Base-by-base conservation (phyloP, 92 coral and sea anemone species). In the Zoanthus gigantus region DNA sequence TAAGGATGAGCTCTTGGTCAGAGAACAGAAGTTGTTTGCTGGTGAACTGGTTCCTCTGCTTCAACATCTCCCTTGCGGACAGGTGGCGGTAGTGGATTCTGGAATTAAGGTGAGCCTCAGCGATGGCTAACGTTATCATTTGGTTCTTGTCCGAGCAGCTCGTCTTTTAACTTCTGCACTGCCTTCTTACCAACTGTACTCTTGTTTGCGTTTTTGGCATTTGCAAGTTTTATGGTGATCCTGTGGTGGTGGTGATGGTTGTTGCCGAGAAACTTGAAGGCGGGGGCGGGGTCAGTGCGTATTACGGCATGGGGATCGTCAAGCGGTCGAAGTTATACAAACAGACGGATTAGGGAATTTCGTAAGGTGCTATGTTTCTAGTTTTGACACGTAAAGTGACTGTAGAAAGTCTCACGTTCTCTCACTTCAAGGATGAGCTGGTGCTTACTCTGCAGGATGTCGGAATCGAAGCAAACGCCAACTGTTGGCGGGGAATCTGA, bases 1-100 rank as follows among this genome's bases (percentile, higher is more conserved):
- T 68, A 16, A 0, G 14, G 65, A 90, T 79, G 45, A 90, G 71
- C 7, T 90, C 83, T 18, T 71, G 83, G 5, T 54, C 60, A 54
- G 60, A 54, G 60, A 54, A 54, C 9, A 90, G 90, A 7, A 90
- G 47, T 72, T 85, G 92, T 46, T 34, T 53, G 28, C 76, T 76
- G 28, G 92, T 34, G 47, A 89, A 89, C 53, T 89, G 89, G 78
- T 68, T 86, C 7, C 86, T 48, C 86, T 78, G 89, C 53, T 15
- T 76, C 89, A 84, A 65, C 81, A 89, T 89, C 61, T 84, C 89
- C 72, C 89, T 66, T 13, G 82, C 82, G 11, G 82, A 84, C 28
- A 89, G 75, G 30, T 82, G 60, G n/a, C 89, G 86, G 18, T 73
- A 60, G 48, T 86, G 74, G 58, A 85, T 84, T 16, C 86, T 31